A percentile compares a stretch with the other conserved stretches of the same genome.
phyloP scores from a whole-genome alignment of 2,797 vertebrate genomes.

The Sebastes taczanowskii region DNA sequence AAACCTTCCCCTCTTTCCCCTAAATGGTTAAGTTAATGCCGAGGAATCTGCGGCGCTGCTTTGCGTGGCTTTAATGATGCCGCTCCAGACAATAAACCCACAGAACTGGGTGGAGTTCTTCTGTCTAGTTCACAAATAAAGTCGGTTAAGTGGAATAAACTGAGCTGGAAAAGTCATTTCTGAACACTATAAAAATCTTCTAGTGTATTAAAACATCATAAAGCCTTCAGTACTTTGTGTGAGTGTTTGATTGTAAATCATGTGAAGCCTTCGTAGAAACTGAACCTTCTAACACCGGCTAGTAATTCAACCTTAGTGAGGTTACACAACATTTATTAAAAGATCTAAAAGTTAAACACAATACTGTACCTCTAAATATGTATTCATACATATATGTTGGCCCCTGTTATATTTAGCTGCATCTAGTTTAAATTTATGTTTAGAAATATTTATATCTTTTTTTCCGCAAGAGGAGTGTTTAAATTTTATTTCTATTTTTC shows the following conservation, averaged over 20 bases:
- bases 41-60: background rate
- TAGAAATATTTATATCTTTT: background rate
- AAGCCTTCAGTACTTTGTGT: background rate
- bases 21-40: background rate
- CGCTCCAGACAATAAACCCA: constrained; percentile 17
- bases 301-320: background rate
- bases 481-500: too few relatives aligned
- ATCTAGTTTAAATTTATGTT: background rate
- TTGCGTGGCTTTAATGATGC: constrained; percentile 3
- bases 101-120: constrained; percentile 27
- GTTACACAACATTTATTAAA: background rate
- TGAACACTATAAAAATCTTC: constrained; percentile 37
- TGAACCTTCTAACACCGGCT: background rate
- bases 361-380: background rate
- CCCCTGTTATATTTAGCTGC: background rate
- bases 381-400: background rate
- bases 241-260: background rate
- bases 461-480: background rate
- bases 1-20: background rate
- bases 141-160: constrained; percentile 7
- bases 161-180: constrained; percentile 33
- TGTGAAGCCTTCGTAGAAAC: background rate
- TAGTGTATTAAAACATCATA: background rate
- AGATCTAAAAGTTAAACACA: background rate
- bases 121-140: constrained; percentile 24